Evolutionary conservation across 2,888 invertebrate genomes (phyloP), one percentile per base, ranked within the genome.

Genomic region (Fragum whitleyi): DNA sequence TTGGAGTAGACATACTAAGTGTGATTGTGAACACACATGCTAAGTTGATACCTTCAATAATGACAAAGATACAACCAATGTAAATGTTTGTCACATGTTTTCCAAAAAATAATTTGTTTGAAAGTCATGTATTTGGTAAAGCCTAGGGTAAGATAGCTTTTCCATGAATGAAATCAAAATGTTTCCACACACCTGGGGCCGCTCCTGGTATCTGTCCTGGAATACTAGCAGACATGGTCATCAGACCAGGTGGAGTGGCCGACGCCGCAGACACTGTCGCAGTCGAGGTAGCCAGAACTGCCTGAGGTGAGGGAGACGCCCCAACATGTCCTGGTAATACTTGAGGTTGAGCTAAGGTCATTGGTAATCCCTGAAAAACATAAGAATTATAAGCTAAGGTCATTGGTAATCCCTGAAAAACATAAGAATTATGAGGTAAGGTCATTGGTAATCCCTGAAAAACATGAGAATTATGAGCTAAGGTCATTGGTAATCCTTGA

Each of bases 391-490:
- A 80, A 57, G 72, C 77, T 36, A 84, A 65, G 26, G 81, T 76
- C 28, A 81, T 65, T 68, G 86, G 86, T 47, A 86, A 36, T 36
- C 86, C 86, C 72, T 87, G 70, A 3, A 77, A 61, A 32, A n/a
- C n/a, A n/a, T n/a, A n/a, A n/a, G 42, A 59, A 14, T n/a, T n/a
- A 16, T 77, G 81, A 57, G 72, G 74, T 36, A 84, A 65, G 26
- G 81, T 76, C 28, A 81, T 65, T 68, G 86, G 86, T 47, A 86
- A 36, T 36, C 86, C 86, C 72, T 87, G 70, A 3, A 77, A 61
- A 32, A n/a, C n/a, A n/a, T n/a, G n/a, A n/a, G 42, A 59, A 14
- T n/a, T n/a, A 16, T 77, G 81, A 57, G 72, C 77, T 36, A 84
- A 65, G 26, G 81, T 76, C 28, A 81, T 65, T 68, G 86, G 86